Conservation (phyloP, 2,888 invertebrate species). For the Heliconius cydno region DNA sequence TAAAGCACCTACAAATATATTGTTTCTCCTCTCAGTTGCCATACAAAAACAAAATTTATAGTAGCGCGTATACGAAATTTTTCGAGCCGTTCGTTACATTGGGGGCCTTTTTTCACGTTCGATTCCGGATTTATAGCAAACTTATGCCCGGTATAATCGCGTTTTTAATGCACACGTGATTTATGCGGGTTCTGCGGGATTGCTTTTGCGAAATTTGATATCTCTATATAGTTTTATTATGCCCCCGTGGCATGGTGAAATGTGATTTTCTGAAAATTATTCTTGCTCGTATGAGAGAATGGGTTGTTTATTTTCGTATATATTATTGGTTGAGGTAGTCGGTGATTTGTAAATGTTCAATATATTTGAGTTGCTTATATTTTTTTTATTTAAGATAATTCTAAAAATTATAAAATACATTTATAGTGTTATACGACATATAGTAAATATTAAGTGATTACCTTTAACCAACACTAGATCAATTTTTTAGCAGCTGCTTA, state of each 20-base stretch:
- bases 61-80: slow-evolving; percentile 60
- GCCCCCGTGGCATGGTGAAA: slow-evolving; percentile 61
- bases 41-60: slow-evolving; percentile 59
- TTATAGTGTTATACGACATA: too few relatives aligned
- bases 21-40: slow-evolving; percentile 65
- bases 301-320: slow-evolving; percentile 1
- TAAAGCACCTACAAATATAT: slow-evolving; percentile 75
- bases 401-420: too few relatives aligned
- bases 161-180: slow-evolving; percentile 80
- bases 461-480: too few relatives aligned
- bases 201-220: slow-evolving; percentile 81
- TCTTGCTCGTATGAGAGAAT: slow-evolving; percentile 19
- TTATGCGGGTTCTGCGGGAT: slow-evolving; percentile 73
- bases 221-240: slow-evolving; percentile 76
- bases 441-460: too few relatives aligned
- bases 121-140: slow-evolving; percentile 78
- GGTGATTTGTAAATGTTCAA: background rate
- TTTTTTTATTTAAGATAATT: too few relatives aligned
- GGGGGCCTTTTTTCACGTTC: slow-evolving; percentile 62
- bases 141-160: slow-evolving; percentile 80
- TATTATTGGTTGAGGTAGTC: background rate
- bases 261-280: slow-evolving; percentile 21
- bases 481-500: too few relatives aligned
- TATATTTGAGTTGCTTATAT: background rate
- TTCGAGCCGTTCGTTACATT: slow-evolving; percentile 51